Conservation (phyloP, 2,113 vertebrate species). For the Aptenodytes forsteri region DNA sequence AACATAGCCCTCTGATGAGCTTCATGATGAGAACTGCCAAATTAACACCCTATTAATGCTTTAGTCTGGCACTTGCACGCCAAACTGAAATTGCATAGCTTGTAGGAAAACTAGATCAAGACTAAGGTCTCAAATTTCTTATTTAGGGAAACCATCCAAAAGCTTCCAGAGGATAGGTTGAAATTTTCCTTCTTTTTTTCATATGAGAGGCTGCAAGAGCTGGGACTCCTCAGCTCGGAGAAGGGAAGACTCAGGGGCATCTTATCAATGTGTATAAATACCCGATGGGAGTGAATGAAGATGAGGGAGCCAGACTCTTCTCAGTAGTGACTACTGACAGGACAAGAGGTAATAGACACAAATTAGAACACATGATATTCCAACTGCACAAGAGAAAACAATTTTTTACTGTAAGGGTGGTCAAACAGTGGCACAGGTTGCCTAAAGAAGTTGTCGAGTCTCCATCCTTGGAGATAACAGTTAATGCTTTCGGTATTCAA, state of each 20-base stretch:
- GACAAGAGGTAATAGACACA: background rate
- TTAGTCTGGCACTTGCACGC: background rate
- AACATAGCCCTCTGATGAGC: background rate
- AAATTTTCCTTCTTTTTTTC: background rate
- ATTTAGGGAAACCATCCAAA: background rate
- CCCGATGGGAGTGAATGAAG: background rate
- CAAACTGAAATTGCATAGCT: background rate
- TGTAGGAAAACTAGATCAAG: background rate
- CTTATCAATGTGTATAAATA: background rate
- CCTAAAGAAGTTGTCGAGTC: background rate
- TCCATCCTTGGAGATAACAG: background rate
- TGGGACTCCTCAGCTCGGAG: background rate
- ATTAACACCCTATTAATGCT: background rate
- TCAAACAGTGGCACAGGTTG: background rate
- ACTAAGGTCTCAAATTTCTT: background rate
- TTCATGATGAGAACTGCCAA: background rate
- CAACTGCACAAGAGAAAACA: background rate
- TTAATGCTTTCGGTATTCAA: background rate
- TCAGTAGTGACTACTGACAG: background rate
- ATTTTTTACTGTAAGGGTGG: background rate
- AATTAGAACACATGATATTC: background rate
- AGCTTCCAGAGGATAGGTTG: background rate
- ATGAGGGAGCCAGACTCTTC: background rate
- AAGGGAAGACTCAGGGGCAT: background rate
- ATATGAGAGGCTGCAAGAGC: background rate